Evolutionary conservation across 1,140 invertebrate species (phyloP).

Genomic region (Eumeta japonica): DNA sequence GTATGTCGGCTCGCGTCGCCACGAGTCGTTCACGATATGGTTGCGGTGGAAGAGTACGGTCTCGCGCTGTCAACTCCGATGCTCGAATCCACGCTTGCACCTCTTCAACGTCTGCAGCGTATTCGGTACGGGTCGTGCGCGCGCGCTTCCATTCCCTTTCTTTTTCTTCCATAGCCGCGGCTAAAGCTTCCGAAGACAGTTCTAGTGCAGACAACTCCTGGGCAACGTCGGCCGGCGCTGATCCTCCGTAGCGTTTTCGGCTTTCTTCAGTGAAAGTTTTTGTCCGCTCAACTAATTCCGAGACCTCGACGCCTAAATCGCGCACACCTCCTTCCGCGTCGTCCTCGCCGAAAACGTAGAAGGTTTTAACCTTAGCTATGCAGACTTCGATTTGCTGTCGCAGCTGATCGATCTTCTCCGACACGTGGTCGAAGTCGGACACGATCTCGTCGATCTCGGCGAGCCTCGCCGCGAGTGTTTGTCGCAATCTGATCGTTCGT

Average conservation of each 20-base stretch:
- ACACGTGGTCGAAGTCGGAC: slow-evolving; percentile 52
- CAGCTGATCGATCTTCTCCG: slow-evolving; percentile 65
- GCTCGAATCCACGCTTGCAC: slow-evolving; percentile 80
- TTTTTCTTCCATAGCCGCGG: slow-evolving; percentile 81
- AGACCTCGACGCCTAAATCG: slow-evolving; percentile 55
- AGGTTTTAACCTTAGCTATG: slow-evolving; percentile 62
- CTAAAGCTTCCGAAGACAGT: slow-evolving; percentile 74
- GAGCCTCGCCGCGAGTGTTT: slow-evolving; percentile 51
- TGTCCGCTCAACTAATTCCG: slow-evolving; percentile 59
- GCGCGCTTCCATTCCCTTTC: slow-evolving; percentile 83
- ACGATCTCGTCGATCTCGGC: slow-evolving; percentile 51
- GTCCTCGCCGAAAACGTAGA: slow-evolving; percentile 75
- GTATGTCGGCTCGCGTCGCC: slow-evolving; percentile 74
- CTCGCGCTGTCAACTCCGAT: slow-evolving; percentile 79
- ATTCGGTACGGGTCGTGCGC: slow-evolving; percentile 76
- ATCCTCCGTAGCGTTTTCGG: slow-evolving; percentile 67
- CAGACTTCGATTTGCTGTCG: slow-evolving; percentile 64
- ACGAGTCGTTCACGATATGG: slow-evolving; percentile 74
- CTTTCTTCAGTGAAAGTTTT: slow-evolving; percentile 65
- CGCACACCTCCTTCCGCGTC: slow-evolving; percentile 58
- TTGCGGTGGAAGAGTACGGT: slow-evolving; percentile 74
- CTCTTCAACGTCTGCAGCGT: slow-evolving; percentile 74
- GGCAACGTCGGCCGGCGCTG: slow-evolving; percentile 71
- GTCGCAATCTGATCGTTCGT: slow-evolving; percentile 54
- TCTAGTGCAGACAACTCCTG: slow-evolving; percentile 76